Conservation (phyloP, 2,888 invertebrate genomes). For the Andrena bucephala region DNA sequence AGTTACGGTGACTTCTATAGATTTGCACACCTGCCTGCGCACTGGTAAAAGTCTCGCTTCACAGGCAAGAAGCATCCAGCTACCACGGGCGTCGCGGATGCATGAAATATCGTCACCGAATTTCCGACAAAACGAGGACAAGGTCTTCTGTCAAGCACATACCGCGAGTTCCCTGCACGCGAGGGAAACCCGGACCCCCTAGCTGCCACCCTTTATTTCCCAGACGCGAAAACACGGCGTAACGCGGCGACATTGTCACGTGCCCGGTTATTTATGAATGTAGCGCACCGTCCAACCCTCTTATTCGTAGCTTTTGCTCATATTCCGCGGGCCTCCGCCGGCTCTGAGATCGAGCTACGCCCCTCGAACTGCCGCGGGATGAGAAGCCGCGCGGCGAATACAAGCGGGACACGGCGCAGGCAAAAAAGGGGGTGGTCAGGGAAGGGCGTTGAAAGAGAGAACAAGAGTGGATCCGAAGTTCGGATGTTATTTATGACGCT, state of each 20-base stretch:
- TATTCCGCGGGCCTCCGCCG: conserved; percentile 75
- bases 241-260: conserved; percentile 74
- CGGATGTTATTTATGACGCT: conserved; percentile 79
- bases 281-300: conserved; percentile 77
- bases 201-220: conserved; percentile 43
- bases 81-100: neutral
- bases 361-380: conserved; percentile 46
- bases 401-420: conserved; percentile 54
- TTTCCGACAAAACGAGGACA: conserved; percentile 57
- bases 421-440: conserved; percentile 47
- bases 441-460: conserved; percentile 46
- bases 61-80: too few species aligned
- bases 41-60: neutral
- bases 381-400: conserved; percentile 52
- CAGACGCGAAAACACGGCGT: conserved; percentile 51
- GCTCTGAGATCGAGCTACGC: conserved; percentile 56
- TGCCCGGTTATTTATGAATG: conserved; percentile 80
- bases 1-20: neutral
- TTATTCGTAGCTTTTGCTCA: conserved; percentile 79
- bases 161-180: conserved; percentile 44
- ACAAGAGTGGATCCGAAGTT: conserved; percentile 69
- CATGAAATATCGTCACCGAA: conserved; percentile 47
- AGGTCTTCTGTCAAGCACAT: conserved; percentile 57
- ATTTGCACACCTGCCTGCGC: neutral
- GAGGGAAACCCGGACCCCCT: conserved; percentile 18